Base-by-base conservation (phyloP, 2,888 invertebrate genomes). In the Drosophila austrosaltans region DNA sequence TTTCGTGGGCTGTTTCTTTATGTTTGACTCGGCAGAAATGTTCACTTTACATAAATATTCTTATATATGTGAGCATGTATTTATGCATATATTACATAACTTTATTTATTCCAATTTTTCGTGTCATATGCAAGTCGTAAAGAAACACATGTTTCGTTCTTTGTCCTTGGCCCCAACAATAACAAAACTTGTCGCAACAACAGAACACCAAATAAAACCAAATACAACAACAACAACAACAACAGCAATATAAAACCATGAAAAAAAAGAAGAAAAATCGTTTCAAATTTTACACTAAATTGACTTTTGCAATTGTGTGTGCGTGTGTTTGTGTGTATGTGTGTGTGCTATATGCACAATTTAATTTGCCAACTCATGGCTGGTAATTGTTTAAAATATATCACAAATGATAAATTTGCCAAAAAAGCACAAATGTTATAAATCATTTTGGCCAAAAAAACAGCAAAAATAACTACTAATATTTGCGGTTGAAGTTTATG, bases 201-300 rank as follows among this genome's bases (percentile, higher is more conserved):
- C 42, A 42, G 40, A 25, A 59, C 48, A 48, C 22, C 48, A 48
- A 10, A 25, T 25, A 48, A 48, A 48, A 48, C 25, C 22, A 48
- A 25, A 48, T 22, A 48, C 22, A 48, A 48, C 8, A 48, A 48
- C 4, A 48, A 48, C 36, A 48, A 25, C 48, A 48, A 22, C 36
- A 36, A 36, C 36, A 36, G 6, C 54, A 32, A 16, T 16, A 30
- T 5, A 3, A 54, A 30, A 30, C 44, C 28, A 53, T 16, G 32
- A 56, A 57, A 30, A 20, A 58, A 48, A 57, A 16, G 30, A 30
- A 20, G 69, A 63, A 76, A 72, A 79, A 66, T 57, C 62, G 25
- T 70, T 76, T 76, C 73, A 84, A 84, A 89, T 84, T 84, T 84
- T 79, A 84, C 83, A 84, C 82, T 87, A 89, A 84, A 84, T 84